phyloP scores from a whole-genome alignment of 1,140 invertebrate genomes.

The Drosophila kikkawai region DNA sequence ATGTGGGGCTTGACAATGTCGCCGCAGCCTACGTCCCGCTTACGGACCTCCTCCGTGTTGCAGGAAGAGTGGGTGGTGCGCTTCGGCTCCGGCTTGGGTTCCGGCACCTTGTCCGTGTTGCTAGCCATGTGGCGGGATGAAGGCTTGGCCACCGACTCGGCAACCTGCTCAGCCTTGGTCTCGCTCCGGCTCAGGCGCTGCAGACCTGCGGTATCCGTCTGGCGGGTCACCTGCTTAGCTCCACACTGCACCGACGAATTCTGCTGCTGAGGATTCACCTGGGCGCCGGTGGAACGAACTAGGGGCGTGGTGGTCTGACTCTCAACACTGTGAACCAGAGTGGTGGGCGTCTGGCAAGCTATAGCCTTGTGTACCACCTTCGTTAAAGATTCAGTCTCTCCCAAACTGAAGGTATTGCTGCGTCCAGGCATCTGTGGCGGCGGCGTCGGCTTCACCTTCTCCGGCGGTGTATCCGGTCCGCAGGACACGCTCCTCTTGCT shows the following conservation, averaged over 20 bases:
- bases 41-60: conserved; percentile 79
- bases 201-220: conserved; percentile 72
- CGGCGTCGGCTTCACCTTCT: conserved; percentile 46
- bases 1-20: conserved; percentile 86
- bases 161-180: conserved; percentile 65
- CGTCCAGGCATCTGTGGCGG: conserved; percentile 60
- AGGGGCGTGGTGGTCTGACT: conserved; percentile 52
- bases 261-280: conserved; percentile 63
- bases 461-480: conserved; percentile 76
- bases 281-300: conserved; percentile 59
- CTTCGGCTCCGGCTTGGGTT: conserved; percentile 23
- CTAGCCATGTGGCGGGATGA: conserved; percentile 41
- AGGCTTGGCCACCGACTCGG: conserved; percentile 35
- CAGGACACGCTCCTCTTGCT: conserved; percentile 84
- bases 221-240: conserved; percentile 41
- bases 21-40: conserved; percentile 86
- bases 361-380: conserved; percentile 62
- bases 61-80: conserved; percentile 62
- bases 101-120: conserved; percentile 62
- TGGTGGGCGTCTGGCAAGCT: conserved; percentile 62
- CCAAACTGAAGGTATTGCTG: conserved; percentile 80
- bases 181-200: conserved; percentile 52
- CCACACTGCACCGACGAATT: conserved; percentile 51
- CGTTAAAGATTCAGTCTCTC: conserved; percentile 62
- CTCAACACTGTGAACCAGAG: conserved; percentile 40